These are phyloP conservation scores for Balanococcus diminutus DNA, from an alignment of 2,888 invertebrate species.

Conservation along the genomic window DNA sequence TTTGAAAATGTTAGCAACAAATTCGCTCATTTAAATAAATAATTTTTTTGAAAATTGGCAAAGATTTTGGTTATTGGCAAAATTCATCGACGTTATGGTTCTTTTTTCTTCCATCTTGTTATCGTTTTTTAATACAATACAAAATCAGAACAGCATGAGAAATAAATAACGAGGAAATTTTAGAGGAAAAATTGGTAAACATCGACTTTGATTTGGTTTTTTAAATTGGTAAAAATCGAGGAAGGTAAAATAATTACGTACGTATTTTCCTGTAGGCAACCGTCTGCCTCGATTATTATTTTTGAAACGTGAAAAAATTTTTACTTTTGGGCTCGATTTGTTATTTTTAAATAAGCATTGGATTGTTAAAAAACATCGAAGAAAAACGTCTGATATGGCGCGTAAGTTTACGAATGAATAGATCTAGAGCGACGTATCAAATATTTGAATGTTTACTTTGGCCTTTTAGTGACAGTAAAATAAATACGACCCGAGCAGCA, in stretches of 20 bases:
- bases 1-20: neutral
- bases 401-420: neutral
- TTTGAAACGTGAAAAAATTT: neutral
- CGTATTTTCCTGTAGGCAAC: neutral
- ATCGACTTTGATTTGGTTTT: too few species aligned
- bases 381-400: neutral
- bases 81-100: neutral
- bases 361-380: neutral
- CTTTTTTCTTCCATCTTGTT: neutral
- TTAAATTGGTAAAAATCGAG: neutral
- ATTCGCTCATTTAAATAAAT: neutral
- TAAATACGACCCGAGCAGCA: too few species aligned
- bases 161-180: neutral
- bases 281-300: neutral
- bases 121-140: too few species aligned
- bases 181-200: neutral
- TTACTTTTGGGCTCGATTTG: neutral
- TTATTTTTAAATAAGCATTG: neutral
- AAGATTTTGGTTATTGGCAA: neutral
- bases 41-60: neutral
- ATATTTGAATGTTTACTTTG: conserved; percentile 1
- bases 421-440: neutral
- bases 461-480: neutral
- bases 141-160: neutral
- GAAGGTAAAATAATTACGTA: neutral